Evolutionary conservation across 2,797 vertebrate genomes (phyloP).

Genomic region (Gadopsis marmoratus): DNA sequence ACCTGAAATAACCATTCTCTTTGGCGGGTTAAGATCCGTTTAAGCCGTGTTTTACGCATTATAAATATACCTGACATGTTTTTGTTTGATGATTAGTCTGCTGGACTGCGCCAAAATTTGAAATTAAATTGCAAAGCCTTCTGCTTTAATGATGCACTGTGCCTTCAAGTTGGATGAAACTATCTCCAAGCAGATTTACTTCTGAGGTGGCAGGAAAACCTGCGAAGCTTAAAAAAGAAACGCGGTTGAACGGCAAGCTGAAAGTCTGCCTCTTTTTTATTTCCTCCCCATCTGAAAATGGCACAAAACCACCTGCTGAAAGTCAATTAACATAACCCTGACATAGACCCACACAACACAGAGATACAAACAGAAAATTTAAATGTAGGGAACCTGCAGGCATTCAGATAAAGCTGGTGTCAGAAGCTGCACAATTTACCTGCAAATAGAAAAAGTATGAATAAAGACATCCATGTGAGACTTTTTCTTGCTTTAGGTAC

Average conservation of each 20-base stretch:
- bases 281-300: constrained; percentile 64
- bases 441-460: constrained; percentile 83
- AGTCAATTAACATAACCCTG: constrained; percentile 88
- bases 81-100: constrained; percentile 77
- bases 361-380: constrained; percentile 84
- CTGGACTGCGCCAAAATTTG: constrained; percentile 53
- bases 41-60: constrained; percentile 70
- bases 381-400: constrained; percentile 85
- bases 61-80: constrained; percentile 72
- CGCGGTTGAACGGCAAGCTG: constrained; percentile 58
- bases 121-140: constrained; percentile 68
- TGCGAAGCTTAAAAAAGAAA: constrained; percentile 56
- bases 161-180: constrained; percentile 72
- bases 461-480: constrained; percentile 73
- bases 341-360: constrained; percentile 79
- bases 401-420: constrained; percentile 84
- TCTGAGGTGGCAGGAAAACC: constrained; percentile 59
- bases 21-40: constrained; percentile 69
- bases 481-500: constrained; percentile 51
- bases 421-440: constrained; percentile 82
- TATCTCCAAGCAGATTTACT: constrained; percentile 70
- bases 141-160: constrained; percentile 64
- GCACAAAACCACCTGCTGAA: constrained; percentile 83
- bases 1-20: constrained; percentile 66
- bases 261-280: constrained; percentile 63